A percentile compares a stretch with the other conserved stretches of the same genome.
Conservation (phyloP, 2,888 invertebrate genomes). For the Cenopis cana region DNA sequence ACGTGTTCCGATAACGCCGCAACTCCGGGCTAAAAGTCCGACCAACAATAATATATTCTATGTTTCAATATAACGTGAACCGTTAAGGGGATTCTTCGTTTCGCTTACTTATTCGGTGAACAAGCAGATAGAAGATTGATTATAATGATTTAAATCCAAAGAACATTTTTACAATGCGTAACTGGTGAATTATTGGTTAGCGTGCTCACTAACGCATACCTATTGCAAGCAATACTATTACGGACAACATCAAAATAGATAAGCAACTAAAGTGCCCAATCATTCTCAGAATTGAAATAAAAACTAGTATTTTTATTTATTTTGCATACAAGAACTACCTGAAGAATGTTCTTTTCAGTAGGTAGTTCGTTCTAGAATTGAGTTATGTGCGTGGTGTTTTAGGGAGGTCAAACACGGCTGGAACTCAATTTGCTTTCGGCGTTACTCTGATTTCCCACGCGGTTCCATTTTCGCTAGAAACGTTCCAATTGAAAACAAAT, state of each 20-base stretch:
- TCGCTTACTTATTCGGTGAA: neutral
- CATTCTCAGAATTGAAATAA: too few species aligned
- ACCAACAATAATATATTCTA: slow-evolving; percentile 7
- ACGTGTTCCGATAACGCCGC: slow-evolving; percentile 21
- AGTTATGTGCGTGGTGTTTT: slow-evolving; percentile 6
- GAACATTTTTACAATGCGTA: too few species aligned
- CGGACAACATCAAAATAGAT: too few species aligned
- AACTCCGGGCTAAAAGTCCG: slow-evolving; percentile 1
- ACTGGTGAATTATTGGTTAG: too few species aligned
- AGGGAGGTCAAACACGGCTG: slow-evolving; percentile 41
- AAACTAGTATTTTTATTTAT: too few species aligned
- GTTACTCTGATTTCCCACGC: slow-evolving; percentile 70
- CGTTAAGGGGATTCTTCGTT: neutral
- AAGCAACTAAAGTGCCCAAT: too few species aligned
- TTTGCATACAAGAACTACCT: too few species aligned
- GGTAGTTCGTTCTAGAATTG: neutral
- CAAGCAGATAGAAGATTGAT: neutral
- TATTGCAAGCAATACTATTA: too few species aligned
- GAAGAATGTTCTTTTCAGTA: too few species aligned
- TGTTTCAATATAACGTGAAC: slow-evolving; percentile 9
- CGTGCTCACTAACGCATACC: too few species aligned
- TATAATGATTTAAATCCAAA: too few species aligned
- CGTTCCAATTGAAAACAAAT: slow-evolving; percentile 50
- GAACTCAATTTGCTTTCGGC: slow-evolving; percentile 74
- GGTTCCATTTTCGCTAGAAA: slow-evolving; percentile 61